phyloP scores from a whole-genome alignment of 2,888 invertebrate genomes.

The Idaea biselata region DNA sequence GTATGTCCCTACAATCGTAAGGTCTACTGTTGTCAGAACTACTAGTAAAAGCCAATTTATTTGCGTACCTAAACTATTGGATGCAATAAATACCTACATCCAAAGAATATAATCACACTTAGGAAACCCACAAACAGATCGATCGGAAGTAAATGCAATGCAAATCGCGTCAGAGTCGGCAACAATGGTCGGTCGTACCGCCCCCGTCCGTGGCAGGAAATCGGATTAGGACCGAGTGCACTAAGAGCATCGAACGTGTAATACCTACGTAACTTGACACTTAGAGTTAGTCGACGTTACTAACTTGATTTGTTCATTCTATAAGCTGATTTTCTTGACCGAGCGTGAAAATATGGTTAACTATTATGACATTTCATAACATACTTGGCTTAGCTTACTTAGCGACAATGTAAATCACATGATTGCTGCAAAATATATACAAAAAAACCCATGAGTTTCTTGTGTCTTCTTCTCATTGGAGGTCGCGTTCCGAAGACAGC shows the following conservation, averaged over 20 bases:
- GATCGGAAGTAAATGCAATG: not conserved
- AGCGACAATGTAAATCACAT: no score
- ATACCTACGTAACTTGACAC: slow-evolving; percentile 21
- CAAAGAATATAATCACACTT: not conserved
- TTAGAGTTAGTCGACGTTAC: slow-evolving; percentile 7
- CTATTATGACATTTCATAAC: not conserved
- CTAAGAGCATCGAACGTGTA: slow-evolving; percentile 28
- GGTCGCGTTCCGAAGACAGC: no score
- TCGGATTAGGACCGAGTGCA: slow-evolving; percentile 24
- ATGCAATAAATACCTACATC: no score
- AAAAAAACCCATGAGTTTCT: no score
- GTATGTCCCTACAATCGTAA: no score
- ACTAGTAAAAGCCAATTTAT: no score
- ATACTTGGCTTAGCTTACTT: no score
- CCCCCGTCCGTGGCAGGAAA: slow-evolving; percentile 18
- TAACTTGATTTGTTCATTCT: slow-evolving; percentile 29
- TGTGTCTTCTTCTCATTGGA: no score
- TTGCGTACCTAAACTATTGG: no score
- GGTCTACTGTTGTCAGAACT: no score
- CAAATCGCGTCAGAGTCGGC: not conserved
- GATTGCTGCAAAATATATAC: no score
- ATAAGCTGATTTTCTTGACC: slow-evolving; percentile 16
- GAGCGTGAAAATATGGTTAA: slow-evolving; percentile 6
- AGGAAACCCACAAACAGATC: not conserved
- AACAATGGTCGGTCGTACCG: slow-evolving; percentile 3